Conservation (phyloP, 1,140 invertebrate genomes). For the Triops cancriformis region DNA sequence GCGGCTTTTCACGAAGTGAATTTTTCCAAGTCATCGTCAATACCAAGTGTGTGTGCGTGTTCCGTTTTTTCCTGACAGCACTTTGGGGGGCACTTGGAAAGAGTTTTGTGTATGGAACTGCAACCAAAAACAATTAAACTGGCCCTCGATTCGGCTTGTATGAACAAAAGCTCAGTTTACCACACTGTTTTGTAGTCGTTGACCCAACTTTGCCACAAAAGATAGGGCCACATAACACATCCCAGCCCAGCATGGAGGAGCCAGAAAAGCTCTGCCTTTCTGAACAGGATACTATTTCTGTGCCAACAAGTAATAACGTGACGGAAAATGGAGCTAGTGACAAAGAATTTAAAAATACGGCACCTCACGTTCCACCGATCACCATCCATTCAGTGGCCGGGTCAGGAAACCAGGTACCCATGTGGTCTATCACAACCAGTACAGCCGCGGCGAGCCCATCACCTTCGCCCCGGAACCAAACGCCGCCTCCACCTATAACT, state of each 20-base stretch:
- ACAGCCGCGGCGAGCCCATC: background rate
- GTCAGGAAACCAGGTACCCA: background rate
- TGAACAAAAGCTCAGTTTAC: background rate
- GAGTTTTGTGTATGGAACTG: background rate
- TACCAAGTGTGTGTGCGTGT: background rate
- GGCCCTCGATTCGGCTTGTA: background rate
- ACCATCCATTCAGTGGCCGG: background rate
- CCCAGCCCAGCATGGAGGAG: background rate
- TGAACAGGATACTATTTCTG: background rate
- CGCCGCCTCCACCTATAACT: conserved; percentile 3
- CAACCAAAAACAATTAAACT: background rate
- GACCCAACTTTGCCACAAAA: background rate
- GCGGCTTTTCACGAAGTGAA: background rate
- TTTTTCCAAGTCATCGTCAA: background rate
- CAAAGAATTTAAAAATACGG: background rate
- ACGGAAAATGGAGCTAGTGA: conserved; percentile 10
- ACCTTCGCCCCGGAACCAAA: conserved; percentile 3
- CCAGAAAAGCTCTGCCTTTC: background rate
- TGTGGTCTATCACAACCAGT: background rate
- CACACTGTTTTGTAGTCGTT: background rate
- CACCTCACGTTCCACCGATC: background rate
- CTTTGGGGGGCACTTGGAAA: background rate
- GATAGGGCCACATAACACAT: background rate
- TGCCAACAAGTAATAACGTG: conserved; percentile 3
- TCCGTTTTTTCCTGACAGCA: background rate